Conservation (phyloP, 2,113 vertebrate genomes). For the Cettia cetti region DNA sequence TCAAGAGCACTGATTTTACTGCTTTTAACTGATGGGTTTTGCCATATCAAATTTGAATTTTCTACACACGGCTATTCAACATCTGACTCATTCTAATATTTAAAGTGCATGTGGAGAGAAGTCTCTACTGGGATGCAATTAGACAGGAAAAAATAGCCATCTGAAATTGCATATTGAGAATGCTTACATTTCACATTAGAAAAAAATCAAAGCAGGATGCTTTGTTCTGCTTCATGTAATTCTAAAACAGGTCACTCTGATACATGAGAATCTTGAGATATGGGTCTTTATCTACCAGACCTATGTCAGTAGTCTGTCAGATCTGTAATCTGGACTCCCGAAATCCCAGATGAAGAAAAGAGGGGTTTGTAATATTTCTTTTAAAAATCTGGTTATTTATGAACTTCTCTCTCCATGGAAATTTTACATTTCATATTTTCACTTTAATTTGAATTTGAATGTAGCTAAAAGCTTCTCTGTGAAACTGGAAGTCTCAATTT, state of each 20-base stretch:
- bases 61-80: not conserved
- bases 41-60: not conserved
- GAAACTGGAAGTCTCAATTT: not conserved
- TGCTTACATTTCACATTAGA: not conserved
- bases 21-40: not conserved
- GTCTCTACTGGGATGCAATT: not conserved
- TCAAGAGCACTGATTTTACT: not conserved
- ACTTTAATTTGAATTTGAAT: not conserved
- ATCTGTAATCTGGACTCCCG: not conserved
- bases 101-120: not conserved
- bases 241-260: not conserved
- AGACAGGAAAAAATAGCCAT: not conserved
- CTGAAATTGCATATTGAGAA: not conserved
- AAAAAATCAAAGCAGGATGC: not conserved
- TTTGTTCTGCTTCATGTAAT: not conserved
- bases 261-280: not conserved
- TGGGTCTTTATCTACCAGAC: not conserved
- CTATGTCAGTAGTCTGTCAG: not conserved
- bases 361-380: not conserved
- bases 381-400: not conserved
- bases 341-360: not conserved
- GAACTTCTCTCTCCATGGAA: not conserved
- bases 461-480: not conserved
- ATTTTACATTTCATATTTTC: not conserved
- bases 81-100: not conserved